Percentiles rank a stretch among this genome's conserved stretches.
Evolutionary conservation across 2,113 vertebrate genomes (phyloP).

Genomic region (Lasiurus borealis): DNA sequence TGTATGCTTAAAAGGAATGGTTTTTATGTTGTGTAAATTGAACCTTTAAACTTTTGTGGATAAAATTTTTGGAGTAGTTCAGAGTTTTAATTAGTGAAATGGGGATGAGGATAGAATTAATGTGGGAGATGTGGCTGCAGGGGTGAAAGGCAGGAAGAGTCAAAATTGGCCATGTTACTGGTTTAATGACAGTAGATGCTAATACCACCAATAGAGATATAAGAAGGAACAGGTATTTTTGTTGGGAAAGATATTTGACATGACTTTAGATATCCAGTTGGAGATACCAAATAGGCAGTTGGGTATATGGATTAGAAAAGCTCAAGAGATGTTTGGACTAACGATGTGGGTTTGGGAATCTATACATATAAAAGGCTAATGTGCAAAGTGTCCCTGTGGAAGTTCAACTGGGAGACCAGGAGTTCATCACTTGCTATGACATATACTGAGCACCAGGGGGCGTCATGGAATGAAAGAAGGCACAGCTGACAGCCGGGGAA

Average conservation of each 20-base stretch:
- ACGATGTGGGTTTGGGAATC: constrained; percentile 4
- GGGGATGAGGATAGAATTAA: not conserved
- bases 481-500: too few relatives aligned
- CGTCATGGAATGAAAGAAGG: too few relatives aligned
- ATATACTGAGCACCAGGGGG: too few relatives aligned
- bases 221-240: not conserved
- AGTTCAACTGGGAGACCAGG: too few relatives aligned
- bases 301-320: constrained; percentile 17
- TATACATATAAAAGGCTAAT: too few relatives aligned
- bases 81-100: constrained; percentile 55
- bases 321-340: constrained; percentile 13
- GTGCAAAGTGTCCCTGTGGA: too few relatives aligned
- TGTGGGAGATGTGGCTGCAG: not conserved
- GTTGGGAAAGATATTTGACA: not conserved
- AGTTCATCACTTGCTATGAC: too few relatives aligned
- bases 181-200: not conserved
- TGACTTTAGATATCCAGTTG: constrained; percentile 10
- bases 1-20: constrained; percentile 23
- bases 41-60: not conserved
- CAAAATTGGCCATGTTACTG: not conserved
- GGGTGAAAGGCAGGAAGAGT: not conserved
- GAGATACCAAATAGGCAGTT: not conserved
- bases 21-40: constrained; percentile 40
- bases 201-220: not conserved
- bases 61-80: not conserved